Evolutionary conservation across 92 coral and sea anemone species (phyloP).

Genomic region (Porites evermanni): DNA sequence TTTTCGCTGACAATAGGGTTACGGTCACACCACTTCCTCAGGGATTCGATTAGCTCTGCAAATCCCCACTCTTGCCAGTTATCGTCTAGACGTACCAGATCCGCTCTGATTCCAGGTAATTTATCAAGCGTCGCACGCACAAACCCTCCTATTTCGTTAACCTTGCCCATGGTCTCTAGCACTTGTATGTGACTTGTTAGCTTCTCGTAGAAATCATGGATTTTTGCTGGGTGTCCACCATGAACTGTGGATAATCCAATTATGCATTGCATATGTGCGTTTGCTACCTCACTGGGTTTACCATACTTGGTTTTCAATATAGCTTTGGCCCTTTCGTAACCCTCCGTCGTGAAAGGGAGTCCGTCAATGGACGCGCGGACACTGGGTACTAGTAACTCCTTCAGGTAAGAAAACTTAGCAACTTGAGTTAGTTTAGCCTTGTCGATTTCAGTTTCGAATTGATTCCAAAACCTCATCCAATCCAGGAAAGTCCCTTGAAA

Average conservation of each 20-base stretch:
- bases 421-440: slow-evolving; percentile 50
- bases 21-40: slow-evolving; percentile 47
- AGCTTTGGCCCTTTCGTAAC: slow-evolving; percentile 51
- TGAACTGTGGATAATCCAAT: slow-evolving; percentile 43
- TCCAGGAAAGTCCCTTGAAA: slow-evolving; percentile 71
- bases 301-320: slow-evolving; percentile 57
- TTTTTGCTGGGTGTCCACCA: slow-evolving; percentile 54
- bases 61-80: slow-evolving; percentile 40
- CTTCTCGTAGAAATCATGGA: slow-evolving; percentile 40
- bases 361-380: slow-evolving; percentile 52
- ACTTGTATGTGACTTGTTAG: slow-evolving; percentile 45
- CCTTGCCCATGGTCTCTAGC: slow-evolving; percentile 58
- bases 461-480: slow-evolving; percentile 63
- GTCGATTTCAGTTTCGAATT: slow-evolving; percentile 68
- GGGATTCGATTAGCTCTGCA: slow-evolving; percentile 25
- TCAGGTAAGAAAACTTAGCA: slow-evolving; percentile 66
- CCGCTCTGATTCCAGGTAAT: slow-evolving; percentile 23
- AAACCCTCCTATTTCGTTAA: slow-evolving; percentile 18
- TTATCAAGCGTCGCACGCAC: slow-evolving; percentile 32
- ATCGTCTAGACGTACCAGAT: not conserved
- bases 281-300: not conserved
- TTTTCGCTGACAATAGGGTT: slow-evolving; percentile 26
- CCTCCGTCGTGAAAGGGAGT: slow-evolving; percentile 46
- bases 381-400: slow-evolving; percentile 52
- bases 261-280: slow-evolving; percentile 51